Evolutionary conservation across 2,888 invertebrate species (phyloP).

Genomic region (Diogma glabrata): DNA sequence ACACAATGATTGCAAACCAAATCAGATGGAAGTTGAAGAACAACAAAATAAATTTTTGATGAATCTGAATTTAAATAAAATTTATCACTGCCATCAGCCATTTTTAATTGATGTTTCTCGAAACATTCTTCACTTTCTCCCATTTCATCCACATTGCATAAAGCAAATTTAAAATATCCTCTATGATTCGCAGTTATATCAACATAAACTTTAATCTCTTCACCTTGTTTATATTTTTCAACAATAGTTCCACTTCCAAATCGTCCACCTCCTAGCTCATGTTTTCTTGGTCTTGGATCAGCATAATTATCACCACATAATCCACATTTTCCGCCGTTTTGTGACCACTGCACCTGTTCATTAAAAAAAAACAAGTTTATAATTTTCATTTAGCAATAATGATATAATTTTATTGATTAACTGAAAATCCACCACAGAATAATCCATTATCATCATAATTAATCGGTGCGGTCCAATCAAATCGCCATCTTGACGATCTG

Average conservation of each 20-base stretch:
- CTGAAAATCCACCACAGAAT: constrained; percentile 46
- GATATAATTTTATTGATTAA: no score
- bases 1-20: constrained; percentile 43
- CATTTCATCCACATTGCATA: constrained; percentile 39
- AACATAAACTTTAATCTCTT: constrained; percentile 28
- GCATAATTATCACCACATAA: constrained; percentile 43
- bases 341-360: no score
- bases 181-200: constrained; percentile 38
- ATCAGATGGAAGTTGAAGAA: constrained; percentile 33
- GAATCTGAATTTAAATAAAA: constrained; percentile 20
- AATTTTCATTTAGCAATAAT: no score
- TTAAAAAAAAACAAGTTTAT: no score
- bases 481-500: constrained; percentile 43
- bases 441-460: constrained; percentile 43
- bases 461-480: constrained; percentile 34
- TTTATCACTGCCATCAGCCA: constrained; percentile 26
- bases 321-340: constrained; percentile 40
- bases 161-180: constrained; percentile 39
- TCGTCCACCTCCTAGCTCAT: constrained; percentile 41
- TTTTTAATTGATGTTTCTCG: constrained; percentile 29
- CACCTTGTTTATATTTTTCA: constrained; percentile 28
- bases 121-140: constrained; percentile 44
- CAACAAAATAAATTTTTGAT: constrained; percentile 25
- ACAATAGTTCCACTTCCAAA: constrained; percentile 41
- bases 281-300: constrained; percentile 35